These are phyloP conservation scores for Stomatorhinus ivindoensis DNA, from an alignment of 2,113 vertebrate genomes.

Conservation along the genomic window DNA sequence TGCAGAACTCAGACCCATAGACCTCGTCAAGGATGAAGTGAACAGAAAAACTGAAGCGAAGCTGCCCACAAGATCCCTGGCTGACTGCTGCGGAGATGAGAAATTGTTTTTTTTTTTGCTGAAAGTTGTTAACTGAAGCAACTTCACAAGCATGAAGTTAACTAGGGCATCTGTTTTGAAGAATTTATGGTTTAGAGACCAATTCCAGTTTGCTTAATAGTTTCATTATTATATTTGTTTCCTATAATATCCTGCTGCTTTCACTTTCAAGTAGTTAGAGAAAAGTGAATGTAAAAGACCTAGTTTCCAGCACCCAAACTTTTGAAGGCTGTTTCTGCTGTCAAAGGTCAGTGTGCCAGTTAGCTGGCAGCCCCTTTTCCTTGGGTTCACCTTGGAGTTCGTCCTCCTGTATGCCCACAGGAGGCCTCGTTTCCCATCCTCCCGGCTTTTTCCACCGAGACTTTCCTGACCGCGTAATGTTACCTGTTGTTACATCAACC, in stretches of 20 bases:
- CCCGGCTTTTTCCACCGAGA: neutral
- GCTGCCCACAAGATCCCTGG: neutral
- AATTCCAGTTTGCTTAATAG: neutral
- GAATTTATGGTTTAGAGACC: neutral
- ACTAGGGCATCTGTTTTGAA: neutral
- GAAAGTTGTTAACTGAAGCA: neutral
- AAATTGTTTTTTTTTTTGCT: neutral
- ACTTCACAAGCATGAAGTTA: neutral
- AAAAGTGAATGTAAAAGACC: neutral
- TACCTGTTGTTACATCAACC: neutral
- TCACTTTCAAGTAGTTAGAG: neutral
- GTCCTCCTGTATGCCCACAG: neutral
- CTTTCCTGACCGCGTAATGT: neutral
- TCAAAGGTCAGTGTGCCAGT: neutral
- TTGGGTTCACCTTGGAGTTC: neutral
- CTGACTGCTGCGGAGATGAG: neutral
- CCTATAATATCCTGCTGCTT: neutral
- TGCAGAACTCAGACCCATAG: neutral
- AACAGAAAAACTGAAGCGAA: neutral
- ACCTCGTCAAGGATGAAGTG: neutral
- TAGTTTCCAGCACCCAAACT: neutral
- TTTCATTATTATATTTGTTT: neutral
- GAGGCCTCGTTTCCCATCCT: neutral
- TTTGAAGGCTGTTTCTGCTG: neutral
- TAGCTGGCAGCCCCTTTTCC: neutral